These are phyloP conservation scores for Anas platyrhynchos DNA, from an alignment of 2,113 vertebrate species.

Conservation along the genomic window DNA sequence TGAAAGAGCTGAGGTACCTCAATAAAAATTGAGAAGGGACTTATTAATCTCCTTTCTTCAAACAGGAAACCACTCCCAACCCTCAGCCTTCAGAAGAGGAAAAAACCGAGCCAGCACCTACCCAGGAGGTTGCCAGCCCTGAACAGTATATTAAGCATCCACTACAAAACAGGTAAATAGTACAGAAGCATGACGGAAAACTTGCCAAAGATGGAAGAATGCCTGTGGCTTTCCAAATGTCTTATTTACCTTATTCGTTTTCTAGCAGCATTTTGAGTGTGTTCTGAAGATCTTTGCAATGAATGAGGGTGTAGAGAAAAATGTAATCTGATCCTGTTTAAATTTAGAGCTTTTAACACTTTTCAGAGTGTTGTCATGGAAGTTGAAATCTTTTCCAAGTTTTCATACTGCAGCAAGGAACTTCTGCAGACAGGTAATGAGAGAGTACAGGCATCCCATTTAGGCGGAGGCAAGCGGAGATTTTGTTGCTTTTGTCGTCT, in stretches of 20 bases:
- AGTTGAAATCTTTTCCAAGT: neutral
- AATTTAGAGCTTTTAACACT: neutral
- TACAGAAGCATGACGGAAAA: neutral
- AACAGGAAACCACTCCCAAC: slow-evolving; percentile 87
- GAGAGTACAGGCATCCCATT: neutral
- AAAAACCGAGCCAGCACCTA: slow-evolving; percentile 77
- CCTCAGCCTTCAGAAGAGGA: slow-evolving; percentile 87
- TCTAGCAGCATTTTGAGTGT: neutral
- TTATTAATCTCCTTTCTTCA: slow-evolving; percentile 20
- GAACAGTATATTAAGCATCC: slow-evolving; percentile 96
- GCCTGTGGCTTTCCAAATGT: neutral
- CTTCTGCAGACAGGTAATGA: neutral
- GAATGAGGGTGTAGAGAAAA: neutral
- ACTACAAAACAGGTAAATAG: slow-evolving; percentile 91
- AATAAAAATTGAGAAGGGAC: neutral
- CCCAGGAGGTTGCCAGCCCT: slow-evolving; percentile 86
- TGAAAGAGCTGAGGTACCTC: neutral
- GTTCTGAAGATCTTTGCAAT: neutral
- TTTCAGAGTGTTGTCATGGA: neutral
- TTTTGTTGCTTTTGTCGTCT: neutral
- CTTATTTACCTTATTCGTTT: neutral
- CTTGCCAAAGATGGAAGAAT: neutral
- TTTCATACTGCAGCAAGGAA: neutral
- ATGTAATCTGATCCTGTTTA: neutral
- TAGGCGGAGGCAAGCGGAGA: neutral